Evolutionary conservation across 2,113 vertebrate species (phyloP).

Genomic region (Ciconia boyciana): DNA sequence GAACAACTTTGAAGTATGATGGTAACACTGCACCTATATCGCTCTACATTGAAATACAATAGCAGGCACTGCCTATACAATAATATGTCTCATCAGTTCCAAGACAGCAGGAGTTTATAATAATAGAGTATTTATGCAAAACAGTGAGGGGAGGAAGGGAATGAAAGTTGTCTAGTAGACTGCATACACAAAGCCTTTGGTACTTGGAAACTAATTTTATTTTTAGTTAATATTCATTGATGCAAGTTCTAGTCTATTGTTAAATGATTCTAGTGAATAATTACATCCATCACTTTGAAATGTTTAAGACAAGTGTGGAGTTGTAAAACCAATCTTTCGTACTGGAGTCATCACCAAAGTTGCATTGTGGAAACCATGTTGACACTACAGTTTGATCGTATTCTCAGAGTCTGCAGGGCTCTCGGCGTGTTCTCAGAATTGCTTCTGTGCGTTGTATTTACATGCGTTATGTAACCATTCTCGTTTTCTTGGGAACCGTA

Average conservation of each 20-base stretch:
- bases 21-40: background rate
- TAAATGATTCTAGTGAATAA: background rate
- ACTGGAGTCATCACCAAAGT: background rate
- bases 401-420: background rate
- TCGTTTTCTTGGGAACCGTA: background rate
- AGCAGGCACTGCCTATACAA: background rate
- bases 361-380: background rate
- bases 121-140: slow-evolving; percentile 62
- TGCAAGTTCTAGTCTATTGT: slow-evolving; percentile 4
- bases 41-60: background rate
- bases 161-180: slow-evolving; percentile 22
- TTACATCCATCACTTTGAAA: slow-evolving; percentile 21
- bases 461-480: background rate
- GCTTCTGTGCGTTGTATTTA: background rate
- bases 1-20: background rate
- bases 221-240: slow-evolving; percentile 40
- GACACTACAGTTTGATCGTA: background rate
- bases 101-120: slow-evolving; percentile 46
- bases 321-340: background rate
- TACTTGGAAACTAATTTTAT: slow-evolving; percentile 44
- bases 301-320: background rate
- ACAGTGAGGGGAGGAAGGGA: background rate
- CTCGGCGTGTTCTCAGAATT: background rate
- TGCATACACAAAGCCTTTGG: slow-evolving; percentile 13
- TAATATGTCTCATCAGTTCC: slow-evolving; percentile 33